Evolutionary conservation across 2,888 invertebrate genomes (phyloP).

Genomic region (Tetheella fluctuosa): DNA sequence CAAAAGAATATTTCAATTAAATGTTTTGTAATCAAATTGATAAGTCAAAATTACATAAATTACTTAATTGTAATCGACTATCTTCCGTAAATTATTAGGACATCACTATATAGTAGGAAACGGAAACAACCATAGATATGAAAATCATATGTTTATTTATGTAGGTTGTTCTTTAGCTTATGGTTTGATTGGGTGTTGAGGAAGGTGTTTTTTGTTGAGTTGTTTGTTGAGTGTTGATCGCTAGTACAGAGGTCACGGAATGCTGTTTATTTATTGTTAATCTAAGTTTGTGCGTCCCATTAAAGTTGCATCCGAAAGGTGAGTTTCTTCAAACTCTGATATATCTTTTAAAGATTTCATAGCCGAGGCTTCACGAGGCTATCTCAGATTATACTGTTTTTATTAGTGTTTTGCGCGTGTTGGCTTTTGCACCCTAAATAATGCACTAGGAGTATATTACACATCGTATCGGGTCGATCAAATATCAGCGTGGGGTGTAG

Average conservation of each 20-base stretch:
- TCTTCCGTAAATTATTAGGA: not conserved
- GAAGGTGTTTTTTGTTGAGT: slow-evolving; percentile 71
- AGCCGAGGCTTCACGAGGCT: slow-evolving; percentile 27
- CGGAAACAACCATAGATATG: slow-evolving; percentile 50
- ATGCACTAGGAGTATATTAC: slow-evolving; percentile 25
- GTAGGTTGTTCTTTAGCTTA: slow-evolving; percentile 73
- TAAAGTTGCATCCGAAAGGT: slow-evolving; percentile 62
- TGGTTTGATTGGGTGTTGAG: slow-evolving; percentile 78
- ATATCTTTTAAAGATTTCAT: slow-evolving; percentile 20
- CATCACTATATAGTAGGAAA: slow-evolving; percentile 39
- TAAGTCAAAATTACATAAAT: not conserved
- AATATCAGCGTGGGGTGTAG: slow-evolving; percentile 42
- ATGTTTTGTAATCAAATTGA: no score
- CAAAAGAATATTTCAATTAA: no score
- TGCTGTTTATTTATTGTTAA: slow-evolving; percentile 79
- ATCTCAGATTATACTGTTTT: slow-evolving; percentile 51
- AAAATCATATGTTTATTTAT: slow-evolving; percentile 81
- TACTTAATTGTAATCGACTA: slow-evolving; percentile 17
- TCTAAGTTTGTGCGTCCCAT: slow-evolving; percentile 67
- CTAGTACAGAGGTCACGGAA: slow-evolving; percentile 75
- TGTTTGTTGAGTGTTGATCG: slow-evolving; percentile 68
- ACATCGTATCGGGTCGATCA: slow-evolving; percentile 30
- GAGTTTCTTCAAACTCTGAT: slow-evolving; percentile 39
- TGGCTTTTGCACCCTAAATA: slow-evolving; percentile 50
- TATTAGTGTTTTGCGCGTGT: slow-evolving; percentile 59